These are phyloP conservation scores for Pseudomyrmex sp. DNA, from an alignment of 1,140 invertebrate genomes.

Conservation along the genomic window DNA sequence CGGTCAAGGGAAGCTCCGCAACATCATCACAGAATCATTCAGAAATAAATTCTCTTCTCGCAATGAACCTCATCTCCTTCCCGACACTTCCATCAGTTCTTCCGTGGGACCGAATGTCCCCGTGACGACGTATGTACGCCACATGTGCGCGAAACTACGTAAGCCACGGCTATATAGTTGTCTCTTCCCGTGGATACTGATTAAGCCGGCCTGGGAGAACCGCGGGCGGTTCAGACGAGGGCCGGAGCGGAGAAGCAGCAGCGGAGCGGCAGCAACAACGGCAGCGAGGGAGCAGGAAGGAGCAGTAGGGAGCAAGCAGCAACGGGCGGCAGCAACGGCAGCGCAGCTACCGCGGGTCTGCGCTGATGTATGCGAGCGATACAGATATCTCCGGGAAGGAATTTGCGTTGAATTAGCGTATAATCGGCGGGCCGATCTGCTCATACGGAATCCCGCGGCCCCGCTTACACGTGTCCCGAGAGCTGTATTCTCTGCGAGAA, in stretches of 20 bases:
- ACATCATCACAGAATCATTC: too few species aligned
- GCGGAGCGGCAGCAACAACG: slow-evolving; percentile 15
- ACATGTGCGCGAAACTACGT: slow-evolving; percentile 70
- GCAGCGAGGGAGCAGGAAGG: background rate
- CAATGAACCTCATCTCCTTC: background rate
- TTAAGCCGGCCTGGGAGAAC: slow-evolving; percentile 63
- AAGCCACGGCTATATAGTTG: slow-evolving; percentile 72
- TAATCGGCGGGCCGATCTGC: slow-evolving; percentile 84
- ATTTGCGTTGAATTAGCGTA: slow-evolving; percentile 85
- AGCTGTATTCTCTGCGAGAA: slow-evolving; percentile 82
- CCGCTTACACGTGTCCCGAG: slow-evolving; percentile 84
- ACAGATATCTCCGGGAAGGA: slow-evolving; percentile 83
- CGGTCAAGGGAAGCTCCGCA: too few species aligned
- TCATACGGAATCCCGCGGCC: slow-evolving; percentile 83
- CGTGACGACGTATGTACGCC: slow-evolving; percentile 47
- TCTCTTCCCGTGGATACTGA: slow-evolving; percentile 74
- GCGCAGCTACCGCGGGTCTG: slow-evolving; percentile 73
- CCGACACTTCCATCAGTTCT: background rate
- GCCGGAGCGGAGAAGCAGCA: background rate
- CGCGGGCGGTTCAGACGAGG: slow-evolving; percentile 35
- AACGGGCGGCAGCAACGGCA: slow-evolving; percentile 45
- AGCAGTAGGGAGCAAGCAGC: background rate
- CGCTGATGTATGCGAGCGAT: slow-evolving; percentile 82
- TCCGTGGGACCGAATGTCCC: slow-evolving; percentile 42
- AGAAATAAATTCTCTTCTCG: background rate